Evolutionary conservation across 2,113 vertebrate species (phyloP), one percentile per base, ranked within the genome.

Genomic region (Lanius collurio): DNA sequence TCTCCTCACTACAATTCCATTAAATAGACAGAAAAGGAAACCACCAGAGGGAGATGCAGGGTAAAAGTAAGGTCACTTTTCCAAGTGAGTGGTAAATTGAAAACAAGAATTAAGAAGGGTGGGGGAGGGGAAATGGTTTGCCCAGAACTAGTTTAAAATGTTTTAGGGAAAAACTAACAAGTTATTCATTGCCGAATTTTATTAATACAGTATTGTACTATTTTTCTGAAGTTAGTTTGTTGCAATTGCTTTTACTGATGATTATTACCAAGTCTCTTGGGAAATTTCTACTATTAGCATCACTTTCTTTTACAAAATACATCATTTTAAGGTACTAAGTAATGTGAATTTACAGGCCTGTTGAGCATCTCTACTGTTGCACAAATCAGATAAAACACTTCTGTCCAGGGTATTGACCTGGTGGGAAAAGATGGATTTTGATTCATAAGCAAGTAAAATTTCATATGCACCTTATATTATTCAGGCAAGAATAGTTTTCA

Each of bases 21-120:
- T 93, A 47, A 90, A 74, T 59, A 85, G 71, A 33, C 56, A 71
- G 82, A 47, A 86, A 80, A 69, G n/a, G 42, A 93, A 95, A 70
- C 92, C 93, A 93, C 68, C 92, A 96, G 95, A 96, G 94, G 94
- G 91, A 95, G 96, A 57, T 93, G 18, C 76, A 94, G 93, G 71
- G 90, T 90, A 96, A 90, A 94, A 93, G 82, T 82, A 87, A 89
- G 94, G 90, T 91, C 71, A 88, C 56, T 91, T 73, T 79, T 83
- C 50, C 63, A 52, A 52, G 35, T 39, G 73, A 91, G 53, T 64
- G 59, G 28, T 68, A 67, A 91, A 86, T 85, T 20, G 59, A 62
- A 91, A 93, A 46, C 53, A 74, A 71, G 70, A 87, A 83, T 85
- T 94, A 13, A 74, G 88, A 74, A 44, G n/a, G 7, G 4, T 24